phyloP scores from a whole-genome alignment of 2,888 invertebrate species.

The Habrosyne pyritoides region DNA sequence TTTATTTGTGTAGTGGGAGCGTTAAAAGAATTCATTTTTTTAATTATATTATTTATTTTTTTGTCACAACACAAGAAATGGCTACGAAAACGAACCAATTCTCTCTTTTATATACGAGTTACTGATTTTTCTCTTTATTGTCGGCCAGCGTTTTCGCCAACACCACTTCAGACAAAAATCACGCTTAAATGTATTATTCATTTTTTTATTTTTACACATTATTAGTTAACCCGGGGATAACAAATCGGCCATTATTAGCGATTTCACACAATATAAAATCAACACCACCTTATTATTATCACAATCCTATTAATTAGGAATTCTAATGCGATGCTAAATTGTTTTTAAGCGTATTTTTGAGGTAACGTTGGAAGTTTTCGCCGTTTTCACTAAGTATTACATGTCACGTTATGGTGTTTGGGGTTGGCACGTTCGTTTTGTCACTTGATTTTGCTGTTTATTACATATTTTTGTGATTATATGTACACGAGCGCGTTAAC shows the following conservation, averaged over 20 bases:
- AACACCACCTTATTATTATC: constrained; percentile 36
- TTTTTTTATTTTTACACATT: constrained; percentile 63
- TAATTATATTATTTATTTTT: constrained; percentile 32
- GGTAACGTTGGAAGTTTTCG: constrained; percentile 27
- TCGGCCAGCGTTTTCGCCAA: constrained; percentile 76
- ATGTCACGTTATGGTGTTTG: constrained; percentile 46
- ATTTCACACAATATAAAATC: constrained; percentile 33
- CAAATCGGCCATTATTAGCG: constrained; percentile 63
- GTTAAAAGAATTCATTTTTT: constrained; percentile 77
- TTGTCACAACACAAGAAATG: constrained; percentile 32
- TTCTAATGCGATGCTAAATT: constrained; percentile 34
- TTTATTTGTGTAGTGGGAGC: constrained; percentile 78
- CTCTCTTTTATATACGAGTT: constrained; percentile 20
- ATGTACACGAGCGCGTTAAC: constrained; percentile 26
- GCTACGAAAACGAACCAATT: constrained; percentile 32
- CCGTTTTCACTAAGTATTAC: constrained; percentile 38
- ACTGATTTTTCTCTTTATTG: constrained; percentile 38
- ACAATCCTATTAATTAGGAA: constrained; percentile 26
- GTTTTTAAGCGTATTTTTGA: constrained; percentile 42
- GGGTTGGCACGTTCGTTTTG: constrained; percentile 32
- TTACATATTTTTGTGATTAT: constrained; percentile 24
- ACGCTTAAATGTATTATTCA: constrained; percentile 64
- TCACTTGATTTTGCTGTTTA: constrained; percentile 31
- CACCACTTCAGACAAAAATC: constrained; percentile 76
- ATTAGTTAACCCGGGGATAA: constrained; percentile 63